Percentiles rank a stretch among this genome's conserved stretches.
Conservation (phyloP, 2,797 vertebrate genomes). For the Argya squamiceps region DNA sequence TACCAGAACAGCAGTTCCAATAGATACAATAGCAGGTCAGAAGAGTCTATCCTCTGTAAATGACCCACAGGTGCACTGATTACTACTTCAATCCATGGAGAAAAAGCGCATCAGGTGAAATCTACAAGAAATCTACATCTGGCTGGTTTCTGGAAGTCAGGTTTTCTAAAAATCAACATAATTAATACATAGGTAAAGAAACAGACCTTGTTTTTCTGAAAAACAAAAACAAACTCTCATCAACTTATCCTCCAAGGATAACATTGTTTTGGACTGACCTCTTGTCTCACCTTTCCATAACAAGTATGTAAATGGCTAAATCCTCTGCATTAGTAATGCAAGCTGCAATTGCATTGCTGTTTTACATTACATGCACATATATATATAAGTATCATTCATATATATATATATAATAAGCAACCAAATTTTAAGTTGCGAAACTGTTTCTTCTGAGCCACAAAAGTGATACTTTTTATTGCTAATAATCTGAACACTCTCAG, state of each 20-base stretch:
- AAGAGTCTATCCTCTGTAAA: neutral
- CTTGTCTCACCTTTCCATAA: neutral
- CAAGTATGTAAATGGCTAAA: neutral
- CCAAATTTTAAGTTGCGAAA: neutral
- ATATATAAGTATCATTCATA: neutral
- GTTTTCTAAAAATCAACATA: neutral
- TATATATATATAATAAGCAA: neutral
- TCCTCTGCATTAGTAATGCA: neutral
- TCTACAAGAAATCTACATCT: neutral
- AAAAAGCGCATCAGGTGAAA: neutral
- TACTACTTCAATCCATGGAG: neutral
- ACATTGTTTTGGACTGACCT: neutral
- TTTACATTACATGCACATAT: neutral
- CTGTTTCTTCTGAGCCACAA: neutral
- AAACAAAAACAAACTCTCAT: neutral
- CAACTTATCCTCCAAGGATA: neutral
- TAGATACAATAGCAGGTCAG: neutral
- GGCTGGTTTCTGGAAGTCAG: neutral
- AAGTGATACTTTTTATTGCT: neutral
- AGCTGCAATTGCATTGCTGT: neutral
- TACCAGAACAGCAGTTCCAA: neutral
- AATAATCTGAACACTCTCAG: neutral
- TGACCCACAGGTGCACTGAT: neutral
- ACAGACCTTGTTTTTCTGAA: neutral
- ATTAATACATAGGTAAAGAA: neutral